A percentile compares a stretch with the other conserved stretches of the same genome.
Evolutionary conservation across 2,888 invertebrate species (phyloP).

Genomic region (Fragum sueziense): DNA sequence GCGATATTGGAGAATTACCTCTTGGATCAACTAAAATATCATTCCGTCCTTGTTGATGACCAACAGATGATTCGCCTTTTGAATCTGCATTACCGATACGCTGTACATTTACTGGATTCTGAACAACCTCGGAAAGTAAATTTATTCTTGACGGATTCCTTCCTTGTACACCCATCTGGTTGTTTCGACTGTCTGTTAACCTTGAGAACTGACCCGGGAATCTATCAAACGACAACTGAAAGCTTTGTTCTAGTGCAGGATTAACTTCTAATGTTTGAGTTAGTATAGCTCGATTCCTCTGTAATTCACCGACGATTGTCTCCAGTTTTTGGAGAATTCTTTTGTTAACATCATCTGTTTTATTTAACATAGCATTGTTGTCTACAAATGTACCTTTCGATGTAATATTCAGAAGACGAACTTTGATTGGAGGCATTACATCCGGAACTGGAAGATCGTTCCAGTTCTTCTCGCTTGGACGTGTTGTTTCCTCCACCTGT

Average conservation of each 20-base stretch:
- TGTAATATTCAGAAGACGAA: background rate
- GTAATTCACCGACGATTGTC: constrained; percentile 13
- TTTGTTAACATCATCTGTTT: constrained; percentile 4
- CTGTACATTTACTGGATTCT: background rate
- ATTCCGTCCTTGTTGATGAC: no score
- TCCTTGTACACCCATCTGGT: background rate
- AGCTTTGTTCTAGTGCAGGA: background rate
- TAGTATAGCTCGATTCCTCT: background rate
- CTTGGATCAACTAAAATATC: background rate
- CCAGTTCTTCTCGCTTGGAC: background rate
- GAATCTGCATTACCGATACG: background rate
- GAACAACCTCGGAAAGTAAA: constrained; percentile 5
- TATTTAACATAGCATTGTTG: background rate
- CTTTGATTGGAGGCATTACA: constrained; percentile 14
- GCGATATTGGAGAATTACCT: background rate
- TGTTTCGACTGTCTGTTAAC: background rate
- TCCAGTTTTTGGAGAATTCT: constrained; percentile 11
- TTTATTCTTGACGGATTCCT: background rate
- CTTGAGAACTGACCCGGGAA: background rate
- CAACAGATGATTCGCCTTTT: no score
- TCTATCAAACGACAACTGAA: constrained; percentile 1
- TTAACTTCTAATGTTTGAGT: constrained; percentile 5
- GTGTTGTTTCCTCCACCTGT: background rate
- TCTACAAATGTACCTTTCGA: constrained; percentile 3
- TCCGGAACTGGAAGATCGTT: constrained; percentile 13